Evolutionary conservation across 2,797 vertebrate species (phyloP).

Genomic region (Lacerta agilis): DNA sequence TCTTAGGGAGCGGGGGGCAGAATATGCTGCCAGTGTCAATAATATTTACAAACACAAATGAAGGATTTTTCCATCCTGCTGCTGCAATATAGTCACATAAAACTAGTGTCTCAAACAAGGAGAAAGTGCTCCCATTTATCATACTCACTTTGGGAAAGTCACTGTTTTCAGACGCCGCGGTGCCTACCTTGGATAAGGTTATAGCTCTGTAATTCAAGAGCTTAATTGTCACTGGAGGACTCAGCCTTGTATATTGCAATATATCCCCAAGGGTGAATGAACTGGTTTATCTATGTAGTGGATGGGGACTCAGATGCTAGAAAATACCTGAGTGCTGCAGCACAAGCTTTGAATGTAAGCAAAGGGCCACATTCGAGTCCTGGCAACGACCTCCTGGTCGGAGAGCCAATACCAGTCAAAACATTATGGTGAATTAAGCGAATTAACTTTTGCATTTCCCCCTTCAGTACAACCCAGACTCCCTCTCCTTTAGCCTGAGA

Average conservation of each 20-base stretch:
- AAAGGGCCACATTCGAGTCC: background rate
- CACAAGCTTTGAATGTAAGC: background rate
- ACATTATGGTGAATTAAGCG: background rate
- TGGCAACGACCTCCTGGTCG: background rate
- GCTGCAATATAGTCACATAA: conserved; percentile 61
- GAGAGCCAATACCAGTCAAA: background rate
- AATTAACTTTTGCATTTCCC: background rate
- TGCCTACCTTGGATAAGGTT: conserved; percentile 58
- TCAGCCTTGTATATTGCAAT: conserved; percentile 50
- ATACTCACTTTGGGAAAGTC: conserved; percentile 48
- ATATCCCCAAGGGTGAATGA: conserved; percentile 46
- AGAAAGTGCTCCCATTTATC: conserved; percentile 58
- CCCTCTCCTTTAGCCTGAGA: background rate
- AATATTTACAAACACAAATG: conserved; percentile 67
- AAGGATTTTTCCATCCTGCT: conserved; percentile 54
- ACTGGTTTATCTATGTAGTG: conserved; percentile 38
- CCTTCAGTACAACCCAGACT: background rate
- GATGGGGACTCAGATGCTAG: background rate
- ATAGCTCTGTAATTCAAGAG: conserved; percentile 49
- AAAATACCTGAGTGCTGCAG: background rate
- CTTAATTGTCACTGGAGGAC: conserved; percentile 52
- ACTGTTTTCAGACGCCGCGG: conserved; percentile 43
- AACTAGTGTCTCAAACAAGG: conserved; percentile 55
- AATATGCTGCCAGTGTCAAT: conserved; percentile 57
- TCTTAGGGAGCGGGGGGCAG: conserved; percentile 10